Evolutionary conservation across 2,113 vertebrate genomes (phyloP), one percentile per base, ranked within the genome.

Genomic region (Gambusia affinis): DNA sequence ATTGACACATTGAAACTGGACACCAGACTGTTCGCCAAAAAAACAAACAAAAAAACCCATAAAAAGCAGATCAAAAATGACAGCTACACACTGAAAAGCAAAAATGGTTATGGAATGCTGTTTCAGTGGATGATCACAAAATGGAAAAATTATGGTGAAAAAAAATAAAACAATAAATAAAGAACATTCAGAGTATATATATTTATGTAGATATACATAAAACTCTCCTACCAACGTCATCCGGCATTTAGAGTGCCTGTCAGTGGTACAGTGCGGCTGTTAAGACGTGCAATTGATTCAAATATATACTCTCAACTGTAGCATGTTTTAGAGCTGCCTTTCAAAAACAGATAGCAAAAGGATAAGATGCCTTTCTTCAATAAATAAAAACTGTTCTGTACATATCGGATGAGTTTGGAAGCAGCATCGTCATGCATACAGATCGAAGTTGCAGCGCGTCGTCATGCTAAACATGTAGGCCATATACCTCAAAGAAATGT

Each of bases 201-300:
- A 44, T 67, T 66, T 35, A 35, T n/a, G 8, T 24, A 4, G 19
- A 79, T 47, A 19, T 67, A 66, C 51, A 35, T 60, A 30, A 35
- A 73, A 7, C 27, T 69, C 69, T 88, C 79, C 87, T 61, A 81
- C 84, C 90, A 91, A 92, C 92, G 66, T 94, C 93, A 95, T 94
- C 73, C 87, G 87, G 87, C 91, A 86, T 94, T 84, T 62, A 44
- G 17, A 80, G 91, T 76, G 86, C 89, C 82, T 62, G 80, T 94
- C 93, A 93, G 93, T 91, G 93, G 93, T 88, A 76, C 73, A 33
- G 89, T 89, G 82, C 86, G 85, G 81, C 87, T 82, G 73, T 74
- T 51, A 81, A 85, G 80, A 85, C 51, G 19, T 39, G 68, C 31
- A 73, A 67, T 77, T 68, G 0, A 64, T 66, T 80, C n/a, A 80